Percentiles rank a stretch among this genome's conserved stretches.
phyloP scores from a whole-genome alignment of 2,113 vertebrate species.

The Clarias magur region DNA sequence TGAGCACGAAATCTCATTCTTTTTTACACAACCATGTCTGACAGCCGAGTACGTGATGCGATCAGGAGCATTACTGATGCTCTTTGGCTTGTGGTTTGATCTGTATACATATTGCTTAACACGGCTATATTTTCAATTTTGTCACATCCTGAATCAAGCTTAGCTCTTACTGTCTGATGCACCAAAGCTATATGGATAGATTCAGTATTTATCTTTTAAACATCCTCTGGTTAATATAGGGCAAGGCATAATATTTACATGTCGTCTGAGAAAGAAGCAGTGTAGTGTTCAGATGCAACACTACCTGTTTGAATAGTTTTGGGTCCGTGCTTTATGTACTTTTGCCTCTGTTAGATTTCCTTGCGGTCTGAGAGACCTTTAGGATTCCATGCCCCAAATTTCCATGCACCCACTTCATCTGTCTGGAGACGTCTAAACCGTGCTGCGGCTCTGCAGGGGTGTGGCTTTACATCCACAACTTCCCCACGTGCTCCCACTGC shows the following conservation, averaged over 20 bases:
- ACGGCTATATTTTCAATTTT: background rate
- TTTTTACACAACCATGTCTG: background rate
- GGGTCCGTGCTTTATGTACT: background rate
- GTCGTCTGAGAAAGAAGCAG: background rate
- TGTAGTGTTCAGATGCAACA: background rate
- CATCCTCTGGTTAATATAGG: background rate
- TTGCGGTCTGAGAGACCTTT: background rate
- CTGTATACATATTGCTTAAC: background rate
- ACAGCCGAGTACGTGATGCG: background rate
- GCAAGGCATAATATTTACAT: too few species aligned
- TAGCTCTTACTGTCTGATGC: background rate
- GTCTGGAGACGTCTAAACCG: slow-evolving; percentile 3
- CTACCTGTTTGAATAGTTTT: background rate
- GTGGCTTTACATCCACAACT: slow-evolving; percentile 67
- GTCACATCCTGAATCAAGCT: background rate
- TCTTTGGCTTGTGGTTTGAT: background rate
- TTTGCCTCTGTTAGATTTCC: background rate
- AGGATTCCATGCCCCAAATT: background rate
- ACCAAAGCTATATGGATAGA: background rate
- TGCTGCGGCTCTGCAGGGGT: slow-evolving; percentile 37
- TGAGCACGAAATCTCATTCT: slow-evolving; percentile 6
- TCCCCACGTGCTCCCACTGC: slow-evolving; percentile 72
- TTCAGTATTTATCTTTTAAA: background rate
- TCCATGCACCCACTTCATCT: background rate
- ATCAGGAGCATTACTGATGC: too few species aligned